Conservation (phyloP, 2,888 invertebrate genomes). For the Odontothrips loti region DNA sequence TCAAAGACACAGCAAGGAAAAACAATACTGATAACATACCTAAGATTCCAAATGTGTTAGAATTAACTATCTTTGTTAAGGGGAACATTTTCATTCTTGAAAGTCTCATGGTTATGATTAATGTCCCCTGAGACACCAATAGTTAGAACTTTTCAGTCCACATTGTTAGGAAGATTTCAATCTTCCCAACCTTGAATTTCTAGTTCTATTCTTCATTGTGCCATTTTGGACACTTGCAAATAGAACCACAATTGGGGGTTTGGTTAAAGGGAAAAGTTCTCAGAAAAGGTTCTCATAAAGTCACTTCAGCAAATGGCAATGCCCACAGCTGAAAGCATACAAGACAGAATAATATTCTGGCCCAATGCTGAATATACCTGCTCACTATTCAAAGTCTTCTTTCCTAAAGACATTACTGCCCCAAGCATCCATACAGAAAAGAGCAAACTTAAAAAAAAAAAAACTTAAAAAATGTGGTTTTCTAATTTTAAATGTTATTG, state of each 20-base stretch:
- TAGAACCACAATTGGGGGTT: too few relatives aligned
- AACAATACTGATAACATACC: slow-evolving; percentile 18
- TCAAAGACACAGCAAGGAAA: not conserved
- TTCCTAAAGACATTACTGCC: not conserved
- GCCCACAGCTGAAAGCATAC: slow-evolving; percentile 15
- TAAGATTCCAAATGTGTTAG: not conserved
- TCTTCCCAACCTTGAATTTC: too few relatives aligned
- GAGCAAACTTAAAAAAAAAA: too few relatives aligned
- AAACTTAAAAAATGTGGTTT: not conserved
- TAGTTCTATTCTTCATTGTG: too few relatives aligned
- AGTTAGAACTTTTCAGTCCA: too few relatives aligned
- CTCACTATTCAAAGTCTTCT: not conserved
- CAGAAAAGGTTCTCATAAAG: too few relatives aligned
- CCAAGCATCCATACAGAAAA: too few relatives aligned
- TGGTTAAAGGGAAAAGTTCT: too few relatives aligned
- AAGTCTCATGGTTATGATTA: too few relatives aligned
- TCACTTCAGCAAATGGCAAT: not conserved
- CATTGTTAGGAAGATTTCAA: too few relatives aligned
- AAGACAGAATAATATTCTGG: not conserved
- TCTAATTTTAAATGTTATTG: not conserved
- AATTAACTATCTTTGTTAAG: not conserved
- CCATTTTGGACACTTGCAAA: too few relatives aligned
- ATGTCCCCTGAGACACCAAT: too few relatives aligned
- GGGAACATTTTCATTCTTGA: not conserved
- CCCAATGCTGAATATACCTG: not conserved